Evolutionary conservation across 2,113 vertebrate species (phyloP).

Genomic region (Larimichthys polyactis): DNA sequence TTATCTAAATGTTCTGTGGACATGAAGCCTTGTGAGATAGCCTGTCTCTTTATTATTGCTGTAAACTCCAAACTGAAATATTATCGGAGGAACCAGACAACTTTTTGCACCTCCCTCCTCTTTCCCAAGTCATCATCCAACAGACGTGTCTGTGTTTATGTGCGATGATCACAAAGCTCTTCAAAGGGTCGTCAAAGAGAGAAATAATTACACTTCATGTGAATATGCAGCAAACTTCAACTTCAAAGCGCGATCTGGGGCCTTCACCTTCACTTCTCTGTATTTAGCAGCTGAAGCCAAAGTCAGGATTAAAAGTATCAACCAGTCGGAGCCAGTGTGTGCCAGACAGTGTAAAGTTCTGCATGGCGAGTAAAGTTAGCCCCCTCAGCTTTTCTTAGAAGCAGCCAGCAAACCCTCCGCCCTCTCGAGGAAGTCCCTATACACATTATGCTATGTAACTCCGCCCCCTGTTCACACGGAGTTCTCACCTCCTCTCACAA

Average conservation of each 20-base stretch:
- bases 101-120: background rate
- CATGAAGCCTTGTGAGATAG: background rate
- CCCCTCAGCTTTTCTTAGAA: conserved; percentile 55
- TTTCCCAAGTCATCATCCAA: background rate
- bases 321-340: conserved; percentile 20
- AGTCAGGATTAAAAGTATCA: conserved; percentile 7
- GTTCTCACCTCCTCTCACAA: conserved; percentile 49
- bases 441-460: conserved; percentile 24
- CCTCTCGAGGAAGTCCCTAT: conserved; percentile 45
- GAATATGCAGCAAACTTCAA: background rate
- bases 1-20: too few species aligned
- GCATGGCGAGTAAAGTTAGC: conserved; percentile 19
- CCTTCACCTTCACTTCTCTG: background rate
- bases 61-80: background rate
- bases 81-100: background rate
- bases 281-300: background rate
- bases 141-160: background rate
- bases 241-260: background rate
- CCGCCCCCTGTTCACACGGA: conserved; percentile 38
- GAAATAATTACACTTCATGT: conserved; percentile 8
- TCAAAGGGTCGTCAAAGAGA: conserved; percentile 18
- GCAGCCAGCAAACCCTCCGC: conserved; percentile 33
- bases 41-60: background rate
- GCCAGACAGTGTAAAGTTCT: conserved; percentile 37
- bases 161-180: conserved; percentile 7